Base-by-base conservation (phyloP, 2,888 invertebrate species). In the Enchytraeus crypticus region DNA sequence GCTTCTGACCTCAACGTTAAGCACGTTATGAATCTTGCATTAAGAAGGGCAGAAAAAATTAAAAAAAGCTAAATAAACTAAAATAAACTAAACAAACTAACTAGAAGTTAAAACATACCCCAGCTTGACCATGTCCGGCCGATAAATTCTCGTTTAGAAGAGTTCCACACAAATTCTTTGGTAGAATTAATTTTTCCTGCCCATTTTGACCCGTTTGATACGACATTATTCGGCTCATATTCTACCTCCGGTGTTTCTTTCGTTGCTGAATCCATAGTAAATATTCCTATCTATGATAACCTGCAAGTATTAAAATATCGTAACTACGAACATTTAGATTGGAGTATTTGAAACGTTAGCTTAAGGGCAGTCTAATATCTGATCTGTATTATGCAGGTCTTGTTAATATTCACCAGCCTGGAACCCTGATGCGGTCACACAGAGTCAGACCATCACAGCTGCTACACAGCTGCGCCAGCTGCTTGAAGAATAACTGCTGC, bases 71-170 rank as follows among this genome's bases (percentile, higher is more conserved):
- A 3, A 32, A 53, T 54, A 29, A 34, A 53, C 21, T 8, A 26
- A 21, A n/a, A n/a, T n/a, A n/a, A n/a, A n/a, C n/a, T n/a, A n/a
- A n/a, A n/a, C n/a, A n/a, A n/a, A n/a, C n/a, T n/a, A n/a, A n/a
- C n/a, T n/a, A n/a, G n/a, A n/a, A n/a, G 11, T 8, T 14, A 27
- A 5, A 14, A 63, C 75, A 64, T 67, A 75, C 75, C 72, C 95
- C 95, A 95, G 82, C 91, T 92, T 77, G 87, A 84, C 72, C 89
- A 92, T 66, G 91, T 92, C 73, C 93, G 85, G 73, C 93, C 93
- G 72, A 93, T 83, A 80, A 92, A 87, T 82, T 91, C 90, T 76
- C 87, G 87, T 66, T 91, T 92, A 82, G 92, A 91, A 72, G 89
- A 85, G 83, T 95, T 90, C 88, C 88, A 93, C 71, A 93, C 80